Conservation (phyloP, 2,797 vertebrate species). For the Amniataba percoides region DNA sequence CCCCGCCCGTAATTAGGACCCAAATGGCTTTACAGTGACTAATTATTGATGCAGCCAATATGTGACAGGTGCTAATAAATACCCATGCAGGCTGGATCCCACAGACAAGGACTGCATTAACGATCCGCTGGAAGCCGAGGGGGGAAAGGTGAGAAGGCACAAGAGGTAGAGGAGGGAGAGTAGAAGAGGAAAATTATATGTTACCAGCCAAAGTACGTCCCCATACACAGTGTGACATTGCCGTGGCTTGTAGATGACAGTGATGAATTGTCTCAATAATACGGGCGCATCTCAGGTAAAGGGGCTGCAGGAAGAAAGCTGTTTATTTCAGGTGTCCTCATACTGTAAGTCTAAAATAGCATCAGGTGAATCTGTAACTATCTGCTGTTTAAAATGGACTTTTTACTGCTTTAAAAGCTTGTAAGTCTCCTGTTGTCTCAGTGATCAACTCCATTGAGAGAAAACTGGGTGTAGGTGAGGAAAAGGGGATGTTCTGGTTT, state of each 20-base stretch:
- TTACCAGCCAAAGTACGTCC: constrained; percentile 22
- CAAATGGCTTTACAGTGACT: constrained; percentile 75
- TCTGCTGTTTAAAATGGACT: constrained; percentile 29
- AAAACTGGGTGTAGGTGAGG: background rate
- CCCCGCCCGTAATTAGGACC: constrained; percentile 73
- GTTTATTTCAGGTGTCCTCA: constrained; percentile 28
- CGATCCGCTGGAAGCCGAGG: constrained; percentile 37
- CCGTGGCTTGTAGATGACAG: constrained; percentile 57
- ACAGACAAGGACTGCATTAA: constrained; percentile 54
- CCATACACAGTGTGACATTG: constrained; percentile 12
- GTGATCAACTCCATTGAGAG: constrained; percentile 6
- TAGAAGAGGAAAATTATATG: constrained; percentile 28
- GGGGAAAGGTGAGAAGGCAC: constrained; percentile 30
- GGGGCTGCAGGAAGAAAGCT: constrained; percentile 21
- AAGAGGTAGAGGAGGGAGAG: background rate
- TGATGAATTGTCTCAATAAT: constrained; percentile 73
- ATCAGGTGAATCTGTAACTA: constrained; percentile 18
- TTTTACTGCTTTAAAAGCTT: constrained; percentile 22
- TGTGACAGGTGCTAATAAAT: constrained; percentile 77
- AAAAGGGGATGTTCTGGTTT: background rate
- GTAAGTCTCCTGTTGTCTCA: constrained; percentile 3
- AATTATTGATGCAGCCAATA: constrained; percentile 77
- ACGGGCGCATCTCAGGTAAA: constrained; percentile 36
- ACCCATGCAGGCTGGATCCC: constrained; percentile 37
- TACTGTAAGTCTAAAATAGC: constrained; percentile 1